Evolutionary conservation across 2,113 vertebrate genomes (phyloP), one percentile per base, ranked within the genome.

Genomic region (Pardalotus punctatus): DNA sequence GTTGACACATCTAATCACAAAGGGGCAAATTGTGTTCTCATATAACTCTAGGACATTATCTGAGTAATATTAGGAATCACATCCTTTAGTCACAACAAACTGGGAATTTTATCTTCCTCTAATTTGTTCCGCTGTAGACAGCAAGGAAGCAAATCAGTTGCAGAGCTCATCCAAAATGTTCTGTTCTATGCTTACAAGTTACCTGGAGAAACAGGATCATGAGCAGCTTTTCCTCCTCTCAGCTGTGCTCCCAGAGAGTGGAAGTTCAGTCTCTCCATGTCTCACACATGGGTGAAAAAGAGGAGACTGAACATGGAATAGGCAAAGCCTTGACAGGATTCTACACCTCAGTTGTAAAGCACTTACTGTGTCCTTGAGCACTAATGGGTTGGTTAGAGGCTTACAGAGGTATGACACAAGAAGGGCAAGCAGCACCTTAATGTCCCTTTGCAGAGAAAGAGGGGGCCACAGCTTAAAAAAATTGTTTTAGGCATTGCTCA

Each of bases 1-100:
- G 69, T 78, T 95, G 87, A 96, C 87, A 96, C 91, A 86, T 91
- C 91, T 94, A 91, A 96, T 94, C 91, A 86, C 81, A 92, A 86
- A 79, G 64, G 93, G 77, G 77, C 86, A 81, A 94, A 91, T 33
- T 81, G 24, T 25, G n/a, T 72, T 90, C 73, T 82, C 48, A 40
- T 84, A 58, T 74, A 90, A 90, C 79, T 90, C 67, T 40, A 93
- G 89, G 79, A 91, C 57, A 90, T 94, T 93, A 92, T 90, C 56
- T 81, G 81, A 93, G n/a, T 66, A 86, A 66, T 73, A 81, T 81
- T 76, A 83, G 50, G 84, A 85, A 88, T 77, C 66, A 57, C 71
- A 88, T 58, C 60, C 67, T 57, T 85, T 92, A 90, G 50, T 73
- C 4, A 2, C 71, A 90, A 88, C 76, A 86, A 90, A 88, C 79